Evolutionary conservation across 2,797 vertebrate species (phyloP).

Genomic region (Chiroxiphia lanceolata): DNA sequence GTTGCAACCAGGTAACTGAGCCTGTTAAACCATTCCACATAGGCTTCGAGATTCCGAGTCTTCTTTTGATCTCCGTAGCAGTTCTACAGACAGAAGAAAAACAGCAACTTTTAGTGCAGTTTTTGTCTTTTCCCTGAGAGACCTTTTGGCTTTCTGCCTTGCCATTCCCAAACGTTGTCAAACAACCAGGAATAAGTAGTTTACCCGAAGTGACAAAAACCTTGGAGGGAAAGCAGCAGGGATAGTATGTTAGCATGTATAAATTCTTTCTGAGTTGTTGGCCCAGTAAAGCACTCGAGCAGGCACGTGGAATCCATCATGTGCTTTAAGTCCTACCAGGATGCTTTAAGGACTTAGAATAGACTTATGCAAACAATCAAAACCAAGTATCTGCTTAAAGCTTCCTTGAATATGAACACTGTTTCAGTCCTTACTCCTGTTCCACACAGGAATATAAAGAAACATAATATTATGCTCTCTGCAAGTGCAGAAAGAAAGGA

Average conservation of each 20-base stretch:
- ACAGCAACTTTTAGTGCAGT: not conserved
- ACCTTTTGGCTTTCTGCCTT: not conserved
- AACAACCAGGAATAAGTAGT: not conserved
- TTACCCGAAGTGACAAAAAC: not conserved
- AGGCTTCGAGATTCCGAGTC: slow-evolving; percentile 88
- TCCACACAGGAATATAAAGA: not conserved
- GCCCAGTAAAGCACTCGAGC: not conserved
- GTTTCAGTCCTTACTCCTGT: not conserved
- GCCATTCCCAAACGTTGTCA: not conserved
- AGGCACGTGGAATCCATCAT: not conserved
- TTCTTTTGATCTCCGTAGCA: slow-evolving; percentile 87
- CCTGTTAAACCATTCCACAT: slow-evolving; percentile 97
- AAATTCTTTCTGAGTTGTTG: not conserved
- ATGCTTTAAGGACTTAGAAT: not conserved
- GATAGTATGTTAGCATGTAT: not conserved
- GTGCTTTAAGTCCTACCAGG: not conserved
- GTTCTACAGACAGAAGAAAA: slow-evolving; percentile 70
- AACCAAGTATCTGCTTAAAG: not conserved
- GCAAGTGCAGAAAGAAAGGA: not conserved
- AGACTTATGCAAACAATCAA: not conserved
- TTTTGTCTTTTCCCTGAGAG: not conserved
- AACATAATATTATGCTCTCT: not conserved
- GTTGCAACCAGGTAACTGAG: slow-evolving; percentile 94
- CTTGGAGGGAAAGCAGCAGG: not conserved
- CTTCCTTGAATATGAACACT: not conserved